Conservation (phyloP, 1,140 invertebrate genomes). For the Anadara kagoshimensis region DNA sequence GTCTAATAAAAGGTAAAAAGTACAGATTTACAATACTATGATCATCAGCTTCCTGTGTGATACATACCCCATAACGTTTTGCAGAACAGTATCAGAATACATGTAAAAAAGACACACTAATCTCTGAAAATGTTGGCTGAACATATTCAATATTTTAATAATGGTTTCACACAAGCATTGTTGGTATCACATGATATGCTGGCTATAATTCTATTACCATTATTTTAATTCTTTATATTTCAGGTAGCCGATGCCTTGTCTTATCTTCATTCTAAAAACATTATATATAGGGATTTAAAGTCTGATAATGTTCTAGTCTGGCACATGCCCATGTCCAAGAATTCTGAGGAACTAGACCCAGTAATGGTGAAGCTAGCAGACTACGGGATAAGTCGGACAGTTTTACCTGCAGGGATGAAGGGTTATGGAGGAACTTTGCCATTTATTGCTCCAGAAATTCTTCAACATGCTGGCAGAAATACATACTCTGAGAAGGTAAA, state of each 20-base stretch:
- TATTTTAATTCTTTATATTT: constrained; percentile 28
- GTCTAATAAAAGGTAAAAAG: too few relatives aligned
- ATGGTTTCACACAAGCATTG: too few relatives aligned
- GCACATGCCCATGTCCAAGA: constrained; percentile 84
- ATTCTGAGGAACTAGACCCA: constrained; percentile 70
- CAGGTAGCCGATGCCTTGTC: constrained; percentile 93
- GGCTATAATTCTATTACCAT: too few relatives aligned
- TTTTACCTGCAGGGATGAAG: constrained; percentile 80
- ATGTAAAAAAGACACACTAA: too few relatives aligned
- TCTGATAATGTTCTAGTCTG: constrained; percentile 99
- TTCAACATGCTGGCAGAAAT: constrained; percentile 98
- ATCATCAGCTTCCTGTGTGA: too few relatives aligned
- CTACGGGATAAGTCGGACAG: constrained; percentile 93
- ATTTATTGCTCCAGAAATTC: constrained; percentile 99
- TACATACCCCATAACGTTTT: too few relatives aligned
- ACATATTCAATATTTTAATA: too few relatives aligned
- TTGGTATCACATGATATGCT: too few relatives aligned
- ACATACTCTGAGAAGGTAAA: constrained; percentile 98
- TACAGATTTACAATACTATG: too few relatives aligned
- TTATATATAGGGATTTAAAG: constrained; percentile 97
- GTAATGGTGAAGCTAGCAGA: constrained; percentile 96
- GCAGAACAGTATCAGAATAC: too few relatives aligned
- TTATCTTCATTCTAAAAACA: constrained; percentile 94
- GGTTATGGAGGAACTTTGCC: constrained; percentile 92
- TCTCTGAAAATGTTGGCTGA: too few relatives aligned